Conservation (phyloP, 1,140 invertebrate species). For the Halyomorpha halys region DNA sequence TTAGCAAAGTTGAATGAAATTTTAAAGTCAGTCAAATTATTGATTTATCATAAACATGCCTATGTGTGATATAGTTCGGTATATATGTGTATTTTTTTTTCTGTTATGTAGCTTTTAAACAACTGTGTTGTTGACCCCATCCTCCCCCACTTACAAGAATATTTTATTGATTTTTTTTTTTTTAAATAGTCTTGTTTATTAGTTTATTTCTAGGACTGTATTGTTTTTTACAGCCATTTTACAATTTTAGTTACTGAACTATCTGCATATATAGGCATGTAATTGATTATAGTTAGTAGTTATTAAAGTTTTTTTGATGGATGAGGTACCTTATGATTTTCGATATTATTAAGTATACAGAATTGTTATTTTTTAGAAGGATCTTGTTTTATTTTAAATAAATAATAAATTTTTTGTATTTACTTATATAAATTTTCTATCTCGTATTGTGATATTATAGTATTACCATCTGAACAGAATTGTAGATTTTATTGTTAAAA, state of each 20-base stretch:
- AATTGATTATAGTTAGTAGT: not conserved
- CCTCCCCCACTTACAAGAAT: too few species aligned
- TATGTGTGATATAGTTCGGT: slow-evolving; percentile 5
- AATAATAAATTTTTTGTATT: too few species aligned
- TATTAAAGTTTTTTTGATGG: slow-evolving; percentile 11
- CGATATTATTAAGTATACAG: slow-evolving; percentile 11
- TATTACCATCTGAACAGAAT: too few species aligned
- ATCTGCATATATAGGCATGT: slow-evolving; percentile 6
- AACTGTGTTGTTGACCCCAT: too few species aligned
- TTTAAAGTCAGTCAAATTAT: slow-evolving; percentile 1
- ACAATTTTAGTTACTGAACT: not conserved
- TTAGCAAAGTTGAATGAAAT: slow-evolving; percentile 1
- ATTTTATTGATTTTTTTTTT: not conserved
- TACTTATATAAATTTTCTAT: too few species aligned
- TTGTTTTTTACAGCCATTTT: not conserved
- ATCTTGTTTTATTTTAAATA: not conserved
- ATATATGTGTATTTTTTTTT: not conserved
- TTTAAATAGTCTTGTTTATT: not conserved
- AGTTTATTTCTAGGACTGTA: not conserved
- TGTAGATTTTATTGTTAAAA: too few species aligned
- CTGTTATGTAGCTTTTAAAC: too few species aligned
- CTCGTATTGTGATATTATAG: too few species aligned
- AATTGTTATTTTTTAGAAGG: slow-evolving; percentile 11
- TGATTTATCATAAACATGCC: slow-evolving; percentile 1
- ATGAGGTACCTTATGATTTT: slow-evolving; percentile 18